Evolutionary conservation across 2,113 vertebrate genomes (phyloP), one percentile per base, ranked within the genome.

Genomic region (Brachypodius melanocephalos): DNA sequence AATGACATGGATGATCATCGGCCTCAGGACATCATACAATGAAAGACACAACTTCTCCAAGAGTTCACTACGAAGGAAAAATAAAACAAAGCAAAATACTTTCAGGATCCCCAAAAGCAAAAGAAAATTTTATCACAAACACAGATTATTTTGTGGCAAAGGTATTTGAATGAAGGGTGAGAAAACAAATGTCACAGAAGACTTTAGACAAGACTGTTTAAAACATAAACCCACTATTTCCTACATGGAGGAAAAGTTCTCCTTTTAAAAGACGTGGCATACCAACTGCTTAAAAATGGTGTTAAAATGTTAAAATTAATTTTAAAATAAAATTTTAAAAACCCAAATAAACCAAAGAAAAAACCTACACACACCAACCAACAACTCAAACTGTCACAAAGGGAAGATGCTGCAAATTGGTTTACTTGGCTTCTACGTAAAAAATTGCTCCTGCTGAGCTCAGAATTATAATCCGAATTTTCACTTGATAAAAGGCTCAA

Each of bases 1-100:
- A 96, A 99, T 98, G 89, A 99, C 98, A 73, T 99, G 99, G 97
- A 99, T 99, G 95, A 99, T 99, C 92, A 99, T 96, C 8, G 99
- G 99, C 79, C 99, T 98, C 77, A 99, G 98, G 95, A 99, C 99
- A 85, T 99, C 99, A 66, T 99, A 99, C 74, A 99, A 93, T 2
- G 99, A 99, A 93, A 99, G 86, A 95, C 99, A 99, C n/a, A 99
- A 94, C 74, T 98, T 99, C 97, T 99, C 99, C 88, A 99, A 96
- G 83, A 99, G 98, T 93, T 99, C 99, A 66, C 99, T 99, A 93
- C 12, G 88, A 97, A 51, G 38, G 55, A 96, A 85, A 83, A 90
- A 93, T 36, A 91, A 88, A 74, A 67, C 32, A 89, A 36, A 71
- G 31, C 21, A 87, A 75, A 88, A 90, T 49, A 73, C 48, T 92